Conservation (phyloP, 64 coral and sea anemone genomes). For the Montipora foliosa region DNA sequence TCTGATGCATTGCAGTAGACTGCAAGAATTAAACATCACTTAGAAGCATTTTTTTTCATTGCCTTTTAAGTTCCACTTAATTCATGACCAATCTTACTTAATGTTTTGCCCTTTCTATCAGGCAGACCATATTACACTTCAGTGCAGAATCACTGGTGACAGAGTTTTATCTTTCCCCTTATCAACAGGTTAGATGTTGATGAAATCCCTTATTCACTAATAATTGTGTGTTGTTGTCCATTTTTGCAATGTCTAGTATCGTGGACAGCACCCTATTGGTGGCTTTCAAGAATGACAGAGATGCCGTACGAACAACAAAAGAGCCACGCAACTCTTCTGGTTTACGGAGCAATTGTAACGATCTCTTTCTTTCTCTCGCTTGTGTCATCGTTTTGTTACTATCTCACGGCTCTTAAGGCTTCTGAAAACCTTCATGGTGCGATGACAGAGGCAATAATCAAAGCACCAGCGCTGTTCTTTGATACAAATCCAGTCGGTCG, state of each 20-base stretch:
- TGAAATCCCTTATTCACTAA: too few relatives aligned
- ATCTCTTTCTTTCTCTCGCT: neutral
- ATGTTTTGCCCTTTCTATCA: too few relatives aligned
- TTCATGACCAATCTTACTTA: too few relatives aligned
- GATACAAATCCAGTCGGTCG: constrained; percentile 57
- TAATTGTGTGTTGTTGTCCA: too few relatives aligned
- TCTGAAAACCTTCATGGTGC: constrained; percentile 51
- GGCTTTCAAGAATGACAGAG: constrained; percentile 48
- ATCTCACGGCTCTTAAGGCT: constrained; percentile 27
- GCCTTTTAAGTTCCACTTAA: too few relatives aligned
- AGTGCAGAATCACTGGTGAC: too few relatives aligned
- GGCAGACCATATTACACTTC: too few relatives aligned
- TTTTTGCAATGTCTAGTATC: neutral
- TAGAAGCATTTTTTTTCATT: too few relatives aligned
- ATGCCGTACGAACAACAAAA: constrained; percentile 30
- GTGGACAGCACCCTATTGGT: constrained; percentile 5
- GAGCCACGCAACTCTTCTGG: neutral
- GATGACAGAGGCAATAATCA: constrained; percentile 35
- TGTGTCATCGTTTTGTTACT: constrained; percentile 8
- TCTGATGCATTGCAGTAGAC: too few relatives aligned
- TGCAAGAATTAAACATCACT: too few relatives aligned
- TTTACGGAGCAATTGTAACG: constrained; percentile 30
- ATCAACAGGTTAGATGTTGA: too few relatives aligned
- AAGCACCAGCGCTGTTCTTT: constrained; percentile 64
- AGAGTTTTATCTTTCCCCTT: too few relatives aligned